Evolutionary conservation across 2,797 vertebrate species (phyloP), one percentile per base, ranked within the genome.

Genomic region (Kryptolebias ocellatus): DNA sequence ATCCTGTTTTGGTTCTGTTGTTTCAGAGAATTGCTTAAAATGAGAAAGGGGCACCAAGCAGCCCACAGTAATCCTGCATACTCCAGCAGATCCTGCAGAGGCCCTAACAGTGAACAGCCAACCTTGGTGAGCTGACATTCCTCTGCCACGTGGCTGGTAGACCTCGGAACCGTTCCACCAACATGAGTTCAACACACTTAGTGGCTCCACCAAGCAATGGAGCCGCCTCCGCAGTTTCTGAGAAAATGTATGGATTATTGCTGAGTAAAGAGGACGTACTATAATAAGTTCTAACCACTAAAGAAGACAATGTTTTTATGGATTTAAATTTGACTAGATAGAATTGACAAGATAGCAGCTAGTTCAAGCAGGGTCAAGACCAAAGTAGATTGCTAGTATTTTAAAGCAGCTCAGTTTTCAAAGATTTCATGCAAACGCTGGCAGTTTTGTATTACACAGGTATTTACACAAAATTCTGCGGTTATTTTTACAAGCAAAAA

Each of bases 101-200:
- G 74, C 79, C 61, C 73, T 81, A 82, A 70, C 77, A 64, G 82
- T 72, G 78, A 69, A 83, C 79, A 85, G 70, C 65, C 77, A 72
- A 70, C 72, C 73, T 51, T 73, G 61, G 55, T 56, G 70, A 78
- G 77, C 66, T 72, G 64, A 76, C 90, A 91, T 93, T 92, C 89
- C 88, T 89, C 64, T 74, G 84, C 82, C 83, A 89, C 81, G 81
- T 87, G 83, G 76, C 78, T 59, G 55, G 28, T 75, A 60, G 66
- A 70, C 80, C 81, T 73, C 60, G 69, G 67, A 84, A 68, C 64
- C 65, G 81, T 79, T 74, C 77, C 79, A 83, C 87, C 86, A 91
- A 81, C 87, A 90, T 2, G 55, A 78, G 60, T 51, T 72, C 52
- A 49, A 53, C 67, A 69, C 54, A 51, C 39, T 58, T 44, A 34